Evolutionary conservation across 2,797 vertebrate species (phyloP), one percentile per base, ranked within the genome.

Genomic region (Eulemur albifrons): DNA sequence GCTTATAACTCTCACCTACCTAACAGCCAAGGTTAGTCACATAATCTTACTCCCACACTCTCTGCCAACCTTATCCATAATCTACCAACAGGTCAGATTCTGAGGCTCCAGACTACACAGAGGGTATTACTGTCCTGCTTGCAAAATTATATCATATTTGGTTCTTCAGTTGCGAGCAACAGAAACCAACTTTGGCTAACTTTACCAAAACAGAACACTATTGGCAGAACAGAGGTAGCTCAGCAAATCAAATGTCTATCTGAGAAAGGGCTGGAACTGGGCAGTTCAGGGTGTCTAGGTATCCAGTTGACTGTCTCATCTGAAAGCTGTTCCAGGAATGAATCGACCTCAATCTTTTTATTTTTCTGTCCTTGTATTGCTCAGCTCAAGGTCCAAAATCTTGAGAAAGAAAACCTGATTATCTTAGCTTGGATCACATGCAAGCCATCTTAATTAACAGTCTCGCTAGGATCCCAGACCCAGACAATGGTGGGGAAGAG

Each of bases 331-430:
- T 86, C 87, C 38, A 13, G n/a, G 63, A 93, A 63, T 91, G 27
- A 85, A 59, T 75, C 5, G 1, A 40, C 18, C 14, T n/a, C 27
- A 54, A 20, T 7, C 14, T 21, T 18, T n/a, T 75, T 45, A n/a
- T n/a, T 27, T 7, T 2, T 15, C 70, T 73, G 21, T 40, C 50
- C 72, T 84, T 57, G 18, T n/a, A 38, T 90, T 72, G 27, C 40
- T 96, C 63, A 59, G 27, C 4, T 94, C 54, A 82, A 67, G 67
- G n/a, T 83, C n/a, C 76, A 73, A 70, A 96, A 38, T 73, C 35
- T 93, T 93, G 17, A 67, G 20, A 72, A 21, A 95, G 70, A 79
- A 52, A 94, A 52, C 2, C n/a, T 92, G 90, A 79, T 90, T 81
- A 72, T 72, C 72, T 92, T 94, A 73, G 61, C 18, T 32, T 59